Percentiles rank a stretch among this genome's conserved stretches.
Conservation (phyloP, 1,140 invertebrate genomes). For the Papilio machaon region DNA sequence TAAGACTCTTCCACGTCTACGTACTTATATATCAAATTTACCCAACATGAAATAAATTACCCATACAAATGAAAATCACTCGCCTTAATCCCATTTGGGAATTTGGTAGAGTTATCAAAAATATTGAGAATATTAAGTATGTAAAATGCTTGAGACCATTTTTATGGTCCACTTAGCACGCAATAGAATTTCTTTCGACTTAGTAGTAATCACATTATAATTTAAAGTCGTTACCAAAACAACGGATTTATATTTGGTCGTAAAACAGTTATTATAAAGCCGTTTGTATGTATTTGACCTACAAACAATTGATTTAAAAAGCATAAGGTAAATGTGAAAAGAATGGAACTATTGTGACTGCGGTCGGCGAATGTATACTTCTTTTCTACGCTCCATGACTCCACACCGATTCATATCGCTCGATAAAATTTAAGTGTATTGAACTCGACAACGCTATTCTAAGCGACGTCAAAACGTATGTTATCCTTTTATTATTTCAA, state of each 20-base stretch:
- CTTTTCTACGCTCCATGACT: background rate
- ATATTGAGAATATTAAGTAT: background rate
- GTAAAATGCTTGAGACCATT: background rate
- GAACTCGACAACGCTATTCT: constrained; percentile 12
- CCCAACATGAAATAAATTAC: background rate
- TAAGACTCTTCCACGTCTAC: background rate
- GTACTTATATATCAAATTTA: background rate
- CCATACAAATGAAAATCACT: background rate
- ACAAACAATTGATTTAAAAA: constrained; percentile 34
- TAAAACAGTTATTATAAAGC: constrained; percentile 39
- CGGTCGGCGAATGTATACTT: background rate
- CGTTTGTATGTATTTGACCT: constrained; percentile 2
- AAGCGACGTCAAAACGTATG: background rate
- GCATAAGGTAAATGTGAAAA: constrained; percentile 27
- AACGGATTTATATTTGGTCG: constrained; percentile 27
- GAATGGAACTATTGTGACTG: constrained; percentile 23
- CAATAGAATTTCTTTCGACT: constrained; percentile 31
- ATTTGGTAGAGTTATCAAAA: background rate
- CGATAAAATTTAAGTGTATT: constrained; percentile 36
- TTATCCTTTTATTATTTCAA: background rate
- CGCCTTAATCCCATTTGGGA: background rate
- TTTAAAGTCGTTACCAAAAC: constrained; percentile 23
- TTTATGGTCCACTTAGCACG: constrained; percentile 33
- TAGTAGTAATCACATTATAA: constrained; percentile 29
- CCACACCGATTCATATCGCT: constrained; percentile 23